These are phyloP conservation scores for Elachura formosa DNA, from an alignment of 2,113 vertebrate species.

Conservation along the genomic window DNA sequence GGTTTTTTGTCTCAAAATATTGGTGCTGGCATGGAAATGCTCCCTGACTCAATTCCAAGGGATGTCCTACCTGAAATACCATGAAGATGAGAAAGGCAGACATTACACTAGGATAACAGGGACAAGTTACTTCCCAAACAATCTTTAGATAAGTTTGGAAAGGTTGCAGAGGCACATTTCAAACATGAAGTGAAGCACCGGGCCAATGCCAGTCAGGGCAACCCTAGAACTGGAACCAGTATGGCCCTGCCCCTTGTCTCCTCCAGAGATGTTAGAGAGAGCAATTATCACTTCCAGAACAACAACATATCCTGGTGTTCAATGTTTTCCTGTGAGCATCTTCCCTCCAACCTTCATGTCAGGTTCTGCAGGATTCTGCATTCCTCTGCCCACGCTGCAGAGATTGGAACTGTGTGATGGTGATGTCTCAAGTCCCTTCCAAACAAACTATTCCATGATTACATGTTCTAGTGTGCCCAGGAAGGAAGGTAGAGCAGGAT, in stretches of 20 bases:
- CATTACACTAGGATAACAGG: not conserved
- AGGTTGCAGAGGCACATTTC: not conserved
- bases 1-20: not conserved
- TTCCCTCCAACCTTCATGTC: not conserved
- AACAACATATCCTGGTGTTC: too few relatives aligned
- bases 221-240: not conserved
- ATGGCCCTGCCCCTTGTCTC: not conserved
- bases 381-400: too few relatives aligned
- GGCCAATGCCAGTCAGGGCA: not conserved
- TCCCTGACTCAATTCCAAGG: not conserved
- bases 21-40: accelerated
- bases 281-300: not conserved
- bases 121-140: not conserved
- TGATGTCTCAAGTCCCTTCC: not conserved
- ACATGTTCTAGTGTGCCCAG: accelerated
- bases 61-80: not conserved
- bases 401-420: accelerated
- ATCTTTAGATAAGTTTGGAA: not conserved
- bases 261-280: not conserved
- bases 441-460: not conserved
- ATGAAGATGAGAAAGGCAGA: not conserved
- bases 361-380: not conserved
- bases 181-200: not conserved
- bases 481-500: not conserved
- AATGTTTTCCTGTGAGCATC: not conserved